Conservation (phyloP, 2,113 vertebrate species). For the Phylloscopus whistleri region DNA sequence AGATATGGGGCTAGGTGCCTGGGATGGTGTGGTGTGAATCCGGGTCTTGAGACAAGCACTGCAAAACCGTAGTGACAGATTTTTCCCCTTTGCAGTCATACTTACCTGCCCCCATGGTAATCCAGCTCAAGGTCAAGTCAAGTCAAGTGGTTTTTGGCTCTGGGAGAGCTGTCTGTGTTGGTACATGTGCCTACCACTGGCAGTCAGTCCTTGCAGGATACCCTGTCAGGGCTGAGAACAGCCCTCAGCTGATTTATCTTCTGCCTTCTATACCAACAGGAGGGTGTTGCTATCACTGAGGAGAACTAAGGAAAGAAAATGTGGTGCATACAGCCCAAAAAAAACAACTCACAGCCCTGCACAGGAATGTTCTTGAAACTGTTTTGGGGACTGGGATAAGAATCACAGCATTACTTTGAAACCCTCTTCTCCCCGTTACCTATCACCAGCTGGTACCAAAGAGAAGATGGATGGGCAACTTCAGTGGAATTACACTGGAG, state of each 20-base stretch:
- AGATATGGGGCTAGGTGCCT: rapidly evolving
- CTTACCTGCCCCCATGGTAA: background rate
- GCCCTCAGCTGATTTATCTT: background rate
- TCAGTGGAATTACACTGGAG: background rate
- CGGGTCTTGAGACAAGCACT: background rate
- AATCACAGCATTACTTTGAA: background rate
- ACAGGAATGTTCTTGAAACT: background rate
- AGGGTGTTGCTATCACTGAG: background rate
- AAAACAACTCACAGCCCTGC: background rate
- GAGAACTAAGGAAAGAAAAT: background rate
- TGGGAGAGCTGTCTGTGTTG: background rate
- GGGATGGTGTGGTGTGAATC: background rate
- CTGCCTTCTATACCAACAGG: background rate
- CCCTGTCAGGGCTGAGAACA: background rate
- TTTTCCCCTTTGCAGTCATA: background rate
- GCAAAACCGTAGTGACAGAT: background rate
- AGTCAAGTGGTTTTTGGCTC: background rate
- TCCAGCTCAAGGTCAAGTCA: background rate
- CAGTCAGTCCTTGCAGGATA: background rate
- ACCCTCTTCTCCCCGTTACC: background rate
- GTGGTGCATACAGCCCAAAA: background rate
- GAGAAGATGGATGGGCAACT: background rate
- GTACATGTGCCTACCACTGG: background rate
- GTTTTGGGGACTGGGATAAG: background rate
- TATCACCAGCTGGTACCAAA: background rate